These are phyloP conservation scores for Chrysina gloriosa DNA, from an alignment of 2,888 invertebrate genomes.

Conservation along the genomic window DNA sequence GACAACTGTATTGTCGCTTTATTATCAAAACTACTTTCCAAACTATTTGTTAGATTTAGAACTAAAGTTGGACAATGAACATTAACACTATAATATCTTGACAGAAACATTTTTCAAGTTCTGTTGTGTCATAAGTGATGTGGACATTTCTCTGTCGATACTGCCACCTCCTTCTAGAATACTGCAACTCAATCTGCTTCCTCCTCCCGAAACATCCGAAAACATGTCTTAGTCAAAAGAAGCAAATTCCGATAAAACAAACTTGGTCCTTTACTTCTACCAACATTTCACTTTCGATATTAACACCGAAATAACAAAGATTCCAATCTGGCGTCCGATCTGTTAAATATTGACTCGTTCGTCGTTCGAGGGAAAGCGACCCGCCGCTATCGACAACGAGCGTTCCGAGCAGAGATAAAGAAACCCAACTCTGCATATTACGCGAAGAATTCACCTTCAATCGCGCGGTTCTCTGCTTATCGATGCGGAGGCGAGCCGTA, in stretches of 20 bases:
- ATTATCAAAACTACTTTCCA: no score
- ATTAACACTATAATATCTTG: no score
- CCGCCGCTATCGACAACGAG: background rate
- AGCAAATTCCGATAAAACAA: background rate
- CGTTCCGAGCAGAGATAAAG: constrained; percentile 1
- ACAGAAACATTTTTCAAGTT: no score
- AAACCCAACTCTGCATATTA: constrained; percentile 25
- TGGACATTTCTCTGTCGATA: no score
- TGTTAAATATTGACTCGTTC: constrained; percentile 11
- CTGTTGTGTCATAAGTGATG: no score
- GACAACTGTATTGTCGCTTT: no score
- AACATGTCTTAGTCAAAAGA: background rate
- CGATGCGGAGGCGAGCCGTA: background rate
- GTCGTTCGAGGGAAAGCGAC: background rate
- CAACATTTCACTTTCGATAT: background rate
- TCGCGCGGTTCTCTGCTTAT: background rate
- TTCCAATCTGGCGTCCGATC: constrained; percentile 16
- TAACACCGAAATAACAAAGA: background rate
- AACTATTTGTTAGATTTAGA: no score
- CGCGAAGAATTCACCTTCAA: background rate
- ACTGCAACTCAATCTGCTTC: no score
- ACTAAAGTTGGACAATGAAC: no score
- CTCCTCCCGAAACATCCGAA: no score
- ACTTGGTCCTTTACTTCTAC: background rate
- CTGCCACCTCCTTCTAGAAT: no score